phyloP scores from a whole-genome alignment of 2,113 vertebrate species.

The Echinops telfairi region DNA sequence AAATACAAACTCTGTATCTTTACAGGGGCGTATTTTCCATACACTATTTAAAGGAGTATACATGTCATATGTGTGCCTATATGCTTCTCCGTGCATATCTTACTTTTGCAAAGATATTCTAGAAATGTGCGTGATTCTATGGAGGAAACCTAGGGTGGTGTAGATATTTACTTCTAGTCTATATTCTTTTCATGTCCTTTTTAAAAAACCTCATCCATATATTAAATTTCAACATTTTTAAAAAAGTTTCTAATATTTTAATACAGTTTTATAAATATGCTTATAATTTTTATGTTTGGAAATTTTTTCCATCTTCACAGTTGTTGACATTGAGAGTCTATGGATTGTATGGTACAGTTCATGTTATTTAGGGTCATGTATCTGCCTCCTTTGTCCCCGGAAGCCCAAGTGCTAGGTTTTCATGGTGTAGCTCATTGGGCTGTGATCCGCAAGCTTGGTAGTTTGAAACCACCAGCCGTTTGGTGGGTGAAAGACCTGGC shows the following conservation, averaged over 20 bases:
- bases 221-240: not conserved
- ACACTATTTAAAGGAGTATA: not conserved
- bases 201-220: not conserved
- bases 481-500: too few relatives aligned
- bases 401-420: too few relatives aligned
- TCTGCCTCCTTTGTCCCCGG: not conserved
- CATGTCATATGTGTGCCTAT: not conserved
- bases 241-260: not conserved
- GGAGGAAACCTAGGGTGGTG: not conserved
- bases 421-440: too few relatives aligned
- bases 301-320: not conserved
- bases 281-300: conserved; percentile 16
- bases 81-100: not conserved
- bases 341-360: not conserved
- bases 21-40: conserved; percentile 24
- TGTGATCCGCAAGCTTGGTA: too few relatives aligned
- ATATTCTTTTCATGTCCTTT: not conserved
- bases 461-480: too few relatives aligned
- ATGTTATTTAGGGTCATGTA: not conserved
- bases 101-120: conserved; percentile 33
- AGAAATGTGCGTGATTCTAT: not conserved
- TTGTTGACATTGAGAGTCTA: not conserved
- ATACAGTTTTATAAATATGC: not conserved
- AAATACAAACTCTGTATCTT: conserved; percentile 20
- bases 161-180: not conserved